phyloP scores from a whole-genome alignment of 2,113 vertebrate genomes.

The Rhea americana region DNA sequence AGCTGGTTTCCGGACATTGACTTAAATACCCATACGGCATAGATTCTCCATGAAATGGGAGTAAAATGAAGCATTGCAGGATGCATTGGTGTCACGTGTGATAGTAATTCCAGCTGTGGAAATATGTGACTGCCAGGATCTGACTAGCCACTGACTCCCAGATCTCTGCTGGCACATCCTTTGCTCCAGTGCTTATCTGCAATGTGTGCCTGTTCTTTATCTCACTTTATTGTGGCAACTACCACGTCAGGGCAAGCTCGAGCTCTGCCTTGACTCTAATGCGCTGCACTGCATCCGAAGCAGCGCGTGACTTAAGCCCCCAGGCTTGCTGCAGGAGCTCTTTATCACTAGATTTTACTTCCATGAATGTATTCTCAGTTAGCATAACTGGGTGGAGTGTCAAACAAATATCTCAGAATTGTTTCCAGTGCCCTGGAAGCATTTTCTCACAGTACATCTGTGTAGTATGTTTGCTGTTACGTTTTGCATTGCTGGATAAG shows the following conservation, averaged over 20 bases:
- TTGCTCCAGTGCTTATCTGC: neutral
- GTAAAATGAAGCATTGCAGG: neutral
- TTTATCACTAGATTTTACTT: neutral
- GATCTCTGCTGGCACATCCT: neutral
- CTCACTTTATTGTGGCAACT: neutral
- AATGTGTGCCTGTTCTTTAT: neutral
- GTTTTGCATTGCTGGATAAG: neutral
- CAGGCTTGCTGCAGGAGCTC: neutral
- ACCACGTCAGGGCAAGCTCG: neutral
- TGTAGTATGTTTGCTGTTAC: neutral
- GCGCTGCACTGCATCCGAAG: neutral
- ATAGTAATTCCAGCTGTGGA: neutral
- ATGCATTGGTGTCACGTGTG: neutral
- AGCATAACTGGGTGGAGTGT: neutral
- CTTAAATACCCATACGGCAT: too few relatives aligned
- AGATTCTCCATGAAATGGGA: neutral
- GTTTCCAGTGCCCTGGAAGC: neutral
- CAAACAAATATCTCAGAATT: neutral
- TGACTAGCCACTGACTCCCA: neutral
- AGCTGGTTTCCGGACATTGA: neutral
- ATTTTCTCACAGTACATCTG: neutral
- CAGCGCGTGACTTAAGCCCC: neutral
- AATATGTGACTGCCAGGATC: neutral
- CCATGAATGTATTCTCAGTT: neutral
- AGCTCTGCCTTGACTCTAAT: neutral